These are phyloP conservation scores for Agrochola lota DNA, from an alignment of 2,888 invertebrate species.

Conservation along the genomic window DNA sequence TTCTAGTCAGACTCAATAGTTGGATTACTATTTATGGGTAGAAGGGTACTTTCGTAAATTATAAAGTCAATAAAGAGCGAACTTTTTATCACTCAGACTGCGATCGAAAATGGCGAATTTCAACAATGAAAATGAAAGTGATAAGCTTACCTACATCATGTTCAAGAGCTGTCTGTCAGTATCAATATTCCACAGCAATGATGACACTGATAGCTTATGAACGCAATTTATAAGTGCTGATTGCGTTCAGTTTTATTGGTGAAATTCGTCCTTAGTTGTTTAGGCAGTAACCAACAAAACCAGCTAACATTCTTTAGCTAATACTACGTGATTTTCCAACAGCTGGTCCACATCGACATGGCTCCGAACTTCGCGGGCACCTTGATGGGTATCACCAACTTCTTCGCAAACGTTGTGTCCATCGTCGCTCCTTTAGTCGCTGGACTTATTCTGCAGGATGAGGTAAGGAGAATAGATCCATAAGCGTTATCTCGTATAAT, in stretches of 20 bases:
- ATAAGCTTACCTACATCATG: background rate
- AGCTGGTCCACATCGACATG: slow-evolving; percentile 95
- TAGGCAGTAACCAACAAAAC: background rate
- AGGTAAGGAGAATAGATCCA: slow-evolving; percentile 66
- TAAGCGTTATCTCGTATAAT: background rate
- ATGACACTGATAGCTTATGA: too few relatives aligned
- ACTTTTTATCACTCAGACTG: background rate
- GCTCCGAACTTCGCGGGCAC: slow-evolving; percentile 95
- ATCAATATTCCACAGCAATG: too few relatives aligned
- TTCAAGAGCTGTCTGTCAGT: too few relatives aligned
- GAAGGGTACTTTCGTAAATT: background rate
- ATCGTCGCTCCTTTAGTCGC: slow-evolving; percentile 94
- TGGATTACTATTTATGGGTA: too few relatives aligned
- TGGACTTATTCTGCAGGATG: slow-evolving; percentile 92
- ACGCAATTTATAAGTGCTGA: too few relatives aligned
- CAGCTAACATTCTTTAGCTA: background rate
- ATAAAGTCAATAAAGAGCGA: background rate
- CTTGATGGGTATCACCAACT: slow-evolving; percentile 95
- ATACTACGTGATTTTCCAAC: slow-evolving; percentile 58
- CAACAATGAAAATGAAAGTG: background rate
- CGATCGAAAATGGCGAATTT: background rate
- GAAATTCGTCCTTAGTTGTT: background rate
- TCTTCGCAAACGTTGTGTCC: slow-evolving; percentile 93
- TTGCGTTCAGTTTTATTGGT: background rate
- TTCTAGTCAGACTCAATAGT: background rate